Base-by-base conservation (phyloP, 2,113 vertebrate genomes). In the Rhipidura dahli region DNA sequence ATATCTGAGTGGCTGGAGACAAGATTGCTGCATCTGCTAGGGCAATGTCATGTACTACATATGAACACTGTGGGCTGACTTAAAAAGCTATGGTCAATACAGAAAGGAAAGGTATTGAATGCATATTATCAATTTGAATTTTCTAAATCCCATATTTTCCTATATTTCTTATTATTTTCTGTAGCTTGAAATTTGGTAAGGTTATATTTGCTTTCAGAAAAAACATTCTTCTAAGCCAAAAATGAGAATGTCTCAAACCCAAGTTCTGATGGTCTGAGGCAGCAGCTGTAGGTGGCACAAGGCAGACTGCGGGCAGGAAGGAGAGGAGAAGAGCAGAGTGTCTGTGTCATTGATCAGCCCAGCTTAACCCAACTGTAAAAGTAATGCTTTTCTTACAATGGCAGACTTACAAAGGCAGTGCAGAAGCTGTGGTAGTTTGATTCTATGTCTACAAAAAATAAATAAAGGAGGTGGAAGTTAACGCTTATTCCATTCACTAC, bases 221-320 rank as follows among this genome's bases (percentile, higher is more conserved):
- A 76, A 96, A 83, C 2, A 7, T 26, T 1, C 37, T 65, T 79
- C 53, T 61, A 33, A 90, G 11, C 3, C 56, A 54, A 54, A 72
- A 64, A 18, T 28, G 20, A 57, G 56, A 69, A 37, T 40, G 6
- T 49, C 20, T 57, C 40, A 65, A 51, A 63, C 14, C 11, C 35
- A 56, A 0, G 4, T 51, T 45, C 20, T 70, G 15, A 16, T 13
- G 9, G 63, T 59, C 33, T 86, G 13, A 31, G 1, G 1, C 31
- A 60, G 26, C 37, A 72, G 59, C 19, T 4, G 1, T 20, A 64
- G 22, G 31, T 53, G 40, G 9, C 19, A n/a, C 0, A 1, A 31
- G 2, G 2, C 20, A 47, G 26, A 15, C 3, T 56, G 44, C 1
- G 8, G 9, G 22, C 1, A 5, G 8, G 13, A 13, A 54, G 9